These are phyloP conservation scores for Trigoniulus corallinus DNA, from an alignment of 1,140 invertebrate species.

Conservation along the genomic window DNA sequence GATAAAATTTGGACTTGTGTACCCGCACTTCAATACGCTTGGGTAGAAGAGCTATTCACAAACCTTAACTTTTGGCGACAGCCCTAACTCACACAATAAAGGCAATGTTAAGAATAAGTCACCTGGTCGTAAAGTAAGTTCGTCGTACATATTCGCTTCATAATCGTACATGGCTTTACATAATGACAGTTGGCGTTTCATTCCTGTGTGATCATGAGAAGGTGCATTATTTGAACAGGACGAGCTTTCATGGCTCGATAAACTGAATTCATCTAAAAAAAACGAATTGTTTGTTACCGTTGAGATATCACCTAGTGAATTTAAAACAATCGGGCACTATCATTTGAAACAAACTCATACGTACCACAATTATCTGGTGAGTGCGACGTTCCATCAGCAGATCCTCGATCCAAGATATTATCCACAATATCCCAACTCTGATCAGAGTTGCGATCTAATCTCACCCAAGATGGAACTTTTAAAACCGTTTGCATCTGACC, in stretches of 20 bases:
- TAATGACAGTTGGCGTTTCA: slow-evolving; percentile 34
- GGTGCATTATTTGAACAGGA: slow-evolving; percentile 18
- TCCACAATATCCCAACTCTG: slow-evolving; percentile 16
- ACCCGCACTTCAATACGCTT: too few relatives aligned
- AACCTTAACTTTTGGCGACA: background rate
- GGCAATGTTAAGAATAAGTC: slow-evolving; percentile 7
- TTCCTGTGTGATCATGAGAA: slow-evolving; percentile 25
- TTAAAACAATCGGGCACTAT: too few relatives aligned
- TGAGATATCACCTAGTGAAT: background rate
- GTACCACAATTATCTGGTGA: slow-evolving; percentile 37
- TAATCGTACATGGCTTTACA: slow-evolving; percentile 78
- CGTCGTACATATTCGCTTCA: slow-evolving; percentile 69
- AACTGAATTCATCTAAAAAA: slow-evolving; percentile 43
- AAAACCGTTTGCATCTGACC: slow-evolving; percentile 69
- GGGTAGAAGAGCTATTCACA: too few relatives aligned
- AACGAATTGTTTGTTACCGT: background rate
- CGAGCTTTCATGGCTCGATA: slow-evolving; percentile 41
- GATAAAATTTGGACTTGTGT: too few relatives aligned
- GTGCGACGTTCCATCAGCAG: slow-evolving; percentile 64
- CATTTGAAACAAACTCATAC: too few relatives aligned
- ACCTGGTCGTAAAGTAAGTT: slow-evolving; percentile 64
- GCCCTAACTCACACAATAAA: background rate
- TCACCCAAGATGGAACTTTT: slow-evolving; percentile 65
- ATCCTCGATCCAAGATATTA: slow-evolving; percentile 50
- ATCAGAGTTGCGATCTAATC: slow-evolving; percentile 34